Evolutionary conservation across 2,888 invertebrate species (phyloP), one percentile per base, ranked within the genome.

Genomic region (Drosophila hamatofila): DNA sequence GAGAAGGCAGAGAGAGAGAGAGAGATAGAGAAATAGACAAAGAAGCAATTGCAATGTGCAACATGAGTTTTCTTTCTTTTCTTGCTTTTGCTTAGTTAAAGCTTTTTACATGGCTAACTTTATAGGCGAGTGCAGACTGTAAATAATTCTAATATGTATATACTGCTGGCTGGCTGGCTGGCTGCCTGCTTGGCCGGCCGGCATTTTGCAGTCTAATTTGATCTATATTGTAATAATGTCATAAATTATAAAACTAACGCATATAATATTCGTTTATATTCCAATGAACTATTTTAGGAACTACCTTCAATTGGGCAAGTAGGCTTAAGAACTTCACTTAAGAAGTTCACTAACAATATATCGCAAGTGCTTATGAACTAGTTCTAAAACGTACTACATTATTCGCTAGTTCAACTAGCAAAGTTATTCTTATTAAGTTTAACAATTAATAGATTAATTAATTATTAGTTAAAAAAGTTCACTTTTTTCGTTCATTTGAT

Each of bases 111-210:
- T 35, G 23, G 23, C 33, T 18, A 37, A 7, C 33, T 41, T 18
- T 61, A 37, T 27, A 21, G 16, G 23, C 23, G 37, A 11, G 14
- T 14, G 21, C 27, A 30, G 27, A 44, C 14, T 60, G 44, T 27
- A 48, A 12, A 49, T 44, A 49, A 23, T 41, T 33, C 56, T 42
- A 44, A 44, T 27, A 35, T 14, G 14, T 35, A 5, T 35, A 35
- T 42, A 9, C 41, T 48, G 18, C 7, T 27, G 12, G 11, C 18
- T 14, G 18, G 6, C 11, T 18, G 16, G 16, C 37, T 18, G 35
- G 37, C 37, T 18, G 14, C 0, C 14, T 30, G 6, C 3, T 2
- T 2, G 27, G 68, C 72, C 77, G 77, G 74, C 75, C 57, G 67
- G 72, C 55, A 57, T 55, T 59, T 49, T 35, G 30, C 18, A 48